Base-by-base conservation (phyloP, 2,113 vertebrate species). In the Athene noctua region DNA sequence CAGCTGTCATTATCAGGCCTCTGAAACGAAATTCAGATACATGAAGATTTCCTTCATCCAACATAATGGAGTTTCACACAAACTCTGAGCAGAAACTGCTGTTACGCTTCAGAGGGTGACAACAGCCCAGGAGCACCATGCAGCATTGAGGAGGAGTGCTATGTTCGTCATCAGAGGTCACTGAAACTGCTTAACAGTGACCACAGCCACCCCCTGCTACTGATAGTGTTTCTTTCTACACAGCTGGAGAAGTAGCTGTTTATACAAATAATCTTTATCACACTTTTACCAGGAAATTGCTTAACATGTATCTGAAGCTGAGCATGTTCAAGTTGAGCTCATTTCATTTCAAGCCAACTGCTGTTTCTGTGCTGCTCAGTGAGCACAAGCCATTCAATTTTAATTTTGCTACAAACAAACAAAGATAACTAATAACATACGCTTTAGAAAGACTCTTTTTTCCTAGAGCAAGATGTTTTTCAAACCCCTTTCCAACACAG, bases 191-290 rank as follows among this genome's bases (percentile, higher is more conserved):
- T 78, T 67, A 65, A 67, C 72, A 49, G 80, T 26, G 86, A 92
- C 83, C 68, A 83, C 72, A 81, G 65, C 46, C 67, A 81, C 44
- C 40, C 16, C 5, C 72, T 61, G 61, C 77, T 84, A 32, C 67
- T 74, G 65, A 78, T 4, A 80, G 23, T 9, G 11, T 46, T 61
- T 86, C 63, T 94, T 86, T 49, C 68, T 65, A 55, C 57, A 49
- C 0, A 13, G 61, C 34, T 92, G 73, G 86, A 93, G 77, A 95
- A 78, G 26, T 3, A 1, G 58, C 38, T 89, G 34, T 81, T 92
- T 68, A 72, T 75, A 96, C 44, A 94, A 92, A 92, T 91, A 85
- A 72, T 73, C 61, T 85, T 72, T 81, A 81, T 92, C 88, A 68
- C 57, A 17, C 34, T 91, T 88, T 42, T 54, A 63, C 0, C 7